phyloP scores from a whole-genome alignment of 2,797 vertebrate genomes.

The Phrynocephalus guinanensis region DNA sequence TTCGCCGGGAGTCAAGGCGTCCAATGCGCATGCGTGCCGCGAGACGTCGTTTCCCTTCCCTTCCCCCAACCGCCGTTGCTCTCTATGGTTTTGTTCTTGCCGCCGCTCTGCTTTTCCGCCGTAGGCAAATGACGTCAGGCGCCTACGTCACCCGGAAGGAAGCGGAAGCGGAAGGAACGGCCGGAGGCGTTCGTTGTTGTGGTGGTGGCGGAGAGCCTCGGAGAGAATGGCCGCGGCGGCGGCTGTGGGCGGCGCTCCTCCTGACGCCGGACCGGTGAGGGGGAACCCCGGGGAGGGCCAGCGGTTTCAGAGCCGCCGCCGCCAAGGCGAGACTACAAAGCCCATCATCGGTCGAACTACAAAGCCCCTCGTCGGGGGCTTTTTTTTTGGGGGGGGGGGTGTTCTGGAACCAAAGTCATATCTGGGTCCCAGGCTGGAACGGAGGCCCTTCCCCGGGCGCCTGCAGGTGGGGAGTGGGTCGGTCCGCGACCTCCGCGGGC shows the following conservation, averaged over 20 bases:
- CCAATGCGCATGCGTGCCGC: neutral
- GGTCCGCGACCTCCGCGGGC: too few relatives aligned
- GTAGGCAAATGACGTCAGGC: neutral
- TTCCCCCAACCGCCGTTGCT: too few relatives aligned
- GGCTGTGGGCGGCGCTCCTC: neutral
- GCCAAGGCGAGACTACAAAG: too few relatives aligned
- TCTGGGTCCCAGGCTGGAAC: neutral
- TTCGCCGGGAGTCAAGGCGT: too few relatives aligned
- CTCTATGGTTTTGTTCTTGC: neutral
- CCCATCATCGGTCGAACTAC: neutral
- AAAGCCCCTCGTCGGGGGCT: neutral
- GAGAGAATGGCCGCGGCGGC: conserved; percentile 39
- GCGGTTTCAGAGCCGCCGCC: neutral
- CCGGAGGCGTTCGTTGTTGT: fast-evolving
- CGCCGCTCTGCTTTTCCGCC: too few relatives aligned
- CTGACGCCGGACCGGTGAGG: neutral
- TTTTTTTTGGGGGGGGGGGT: too few relatives aligned
- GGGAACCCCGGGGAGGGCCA: too few relatives aligned
- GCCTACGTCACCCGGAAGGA: neutral
- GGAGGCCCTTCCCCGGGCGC: neutral
- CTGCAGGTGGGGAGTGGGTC: too few relatives aligned
- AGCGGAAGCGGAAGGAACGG: conserved; percentile 20
- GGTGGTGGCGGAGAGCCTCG: too few relatives aligned
- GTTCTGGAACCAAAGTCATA: too few relatives aligned
- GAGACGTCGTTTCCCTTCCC: too few relatives aligned